Conservation (phyloP, 92 coral and sea anemone species). For the Blastomussa wellsi region DNA sequence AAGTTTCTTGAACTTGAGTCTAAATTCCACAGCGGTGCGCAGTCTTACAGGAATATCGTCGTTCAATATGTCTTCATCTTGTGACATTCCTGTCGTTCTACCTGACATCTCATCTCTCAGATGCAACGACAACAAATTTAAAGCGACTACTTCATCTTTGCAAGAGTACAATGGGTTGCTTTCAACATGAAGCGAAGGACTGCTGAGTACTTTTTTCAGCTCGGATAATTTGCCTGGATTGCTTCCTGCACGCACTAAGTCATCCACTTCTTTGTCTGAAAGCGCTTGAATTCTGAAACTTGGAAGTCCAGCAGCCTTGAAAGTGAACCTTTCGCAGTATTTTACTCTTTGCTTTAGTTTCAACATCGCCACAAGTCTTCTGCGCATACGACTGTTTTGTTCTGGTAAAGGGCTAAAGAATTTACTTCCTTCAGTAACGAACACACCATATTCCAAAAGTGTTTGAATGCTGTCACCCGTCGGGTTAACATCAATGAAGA, state of each 20-base stretch:
- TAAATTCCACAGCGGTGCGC: conserved; percentile 55
- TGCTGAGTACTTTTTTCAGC: conserved; percentile 49
- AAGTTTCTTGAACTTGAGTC: conserved; percentile 63
- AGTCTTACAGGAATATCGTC: conserved; percentile 33
- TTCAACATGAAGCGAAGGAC: conserved; percentile 53
- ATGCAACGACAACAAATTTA: conserved; percentile 67
- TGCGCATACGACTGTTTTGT: conserved; percentile 51
- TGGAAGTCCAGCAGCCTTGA: conserved; percentile 66
- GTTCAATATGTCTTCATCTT: conserved; percentile 60
- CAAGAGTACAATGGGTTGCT: conserved; percentile 58
- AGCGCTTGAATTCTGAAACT: conserved; percentile 64
- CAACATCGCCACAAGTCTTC: conserved; percentile 57
- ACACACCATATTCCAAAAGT: conserved; percentile 65
- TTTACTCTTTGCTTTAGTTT: conserved; percentile 54
- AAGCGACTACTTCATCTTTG: conserved; percentile 73
- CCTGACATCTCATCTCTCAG: conserved; percentile 63
- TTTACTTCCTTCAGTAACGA: conserved; percentile 63
- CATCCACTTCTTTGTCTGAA: conserved; percentile 45
- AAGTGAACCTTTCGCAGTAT: conserved; percentile 58
- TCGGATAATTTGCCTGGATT: conserved; percentile 38
- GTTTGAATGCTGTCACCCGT: conserved; percentile 67
- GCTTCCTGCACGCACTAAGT: conserved; percentile 38
- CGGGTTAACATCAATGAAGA: conserved; percentile 61
- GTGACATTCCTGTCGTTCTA: conserved; percentile 58
- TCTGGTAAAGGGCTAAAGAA: conserved; percentile 51